Conservation (phyloP, 2,113 vertebrate species). For the Fregetta grallaria region DNA sequence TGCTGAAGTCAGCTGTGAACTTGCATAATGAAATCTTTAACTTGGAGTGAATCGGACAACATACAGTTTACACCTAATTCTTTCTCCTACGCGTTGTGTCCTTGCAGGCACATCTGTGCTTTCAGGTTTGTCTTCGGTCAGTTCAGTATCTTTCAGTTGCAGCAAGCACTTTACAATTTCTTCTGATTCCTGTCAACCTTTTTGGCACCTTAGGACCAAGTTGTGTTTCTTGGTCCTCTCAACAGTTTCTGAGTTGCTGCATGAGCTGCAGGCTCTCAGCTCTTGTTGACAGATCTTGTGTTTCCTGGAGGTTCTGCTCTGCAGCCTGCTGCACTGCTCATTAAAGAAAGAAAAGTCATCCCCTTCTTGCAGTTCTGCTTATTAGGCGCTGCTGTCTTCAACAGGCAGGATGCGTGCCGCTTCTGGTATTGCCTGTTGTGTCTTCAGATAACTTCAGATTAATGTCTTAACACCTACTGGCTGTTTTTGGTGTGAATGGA, state of each 20-base stretch:
- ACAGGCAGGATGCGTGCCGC: background rate
- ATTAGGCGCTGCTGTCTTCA: background rate
- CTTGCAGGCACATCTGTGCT: background rate
- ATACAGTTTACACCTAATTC: background rate
- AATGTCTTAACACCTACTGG: background rate
- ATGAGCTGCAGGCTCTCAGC: background rate
- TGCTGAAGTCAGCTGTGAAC: background rate
- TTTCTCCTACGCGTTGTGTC: background rate
- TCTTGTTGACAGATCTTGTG: background rate
- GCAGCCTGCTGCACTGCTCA: background rate
- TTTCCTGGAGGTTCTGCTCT: background rate
- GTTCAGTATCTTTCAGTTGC: background rate
- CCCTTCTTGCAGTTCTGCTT: background rate
- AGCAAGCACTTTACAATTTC: background rate
- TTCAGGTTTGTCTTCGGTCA: background rate
- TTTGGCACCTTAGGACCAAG: background rate
- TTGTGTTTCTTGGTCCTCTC: background rate
- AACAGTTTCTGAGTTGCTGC: background rate
- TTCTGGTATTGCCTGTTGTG: background rate
- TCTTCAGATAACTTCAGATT: background rate
- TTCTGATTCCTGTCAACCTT: background rate
- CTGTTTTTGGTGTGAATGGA: background rate
- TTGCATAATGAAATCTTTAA: background rate
- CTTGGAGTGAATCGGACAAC: background rate
- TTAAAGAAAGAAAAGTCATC: background rate